Conservation (phyloP, 1,140 invertebrate genomes). For the Brachionus calyciflorus region DNA sequence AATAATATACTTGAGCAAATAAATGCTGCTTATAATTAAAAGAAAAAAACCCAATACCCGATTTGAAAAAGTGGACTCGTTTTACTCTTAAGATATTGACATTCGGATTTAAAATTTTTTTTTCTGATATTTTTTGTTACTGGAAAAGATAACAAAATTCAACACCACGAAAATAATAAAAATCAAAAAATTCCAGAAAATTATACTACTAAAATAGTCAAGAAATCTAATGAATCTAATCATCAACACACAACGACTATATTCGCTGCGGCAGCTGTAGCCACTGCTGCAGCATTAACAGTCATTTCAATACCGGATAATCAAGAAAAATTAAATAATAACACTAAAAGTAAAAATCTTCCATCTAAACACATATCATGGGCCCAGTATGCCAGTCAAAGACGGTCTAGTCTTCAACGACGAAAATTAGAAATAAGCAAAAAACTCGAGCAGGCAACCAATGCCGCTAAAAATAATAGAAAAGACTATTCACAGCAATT, state of each 20-base stretch:
- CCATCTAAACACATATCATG: conserved; percentile 37
- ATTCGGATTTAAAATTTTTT: too few species aligned
- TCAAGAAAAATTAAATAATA: not conserved
- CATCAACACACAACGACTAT: not conserved
- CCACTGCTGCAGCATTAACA: conserved; percentile 22
- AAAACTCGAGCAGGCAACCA: conserved; percentile 25
- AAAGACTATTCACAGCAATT: not conserved
- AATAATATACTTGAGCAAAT: too few species aligned
- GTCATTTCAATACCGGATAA: not conserved
- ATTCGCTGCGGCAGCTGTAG: conserved; percentile 44
- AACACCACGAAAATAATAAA: too few species aligned
- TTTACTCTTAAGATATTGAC: too few species aligned
- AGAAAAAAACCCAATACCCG: too few species aligned
- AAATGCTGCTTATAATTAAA: too few species aligned
- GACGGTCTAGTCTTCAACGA: conserved; percentile 38
- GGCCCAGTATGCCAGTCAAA: conserved; percentile 39
- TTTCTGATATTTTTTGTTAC: too few species aligned
- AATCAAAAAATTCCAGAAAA: not conserved
- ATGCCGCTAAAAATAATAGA: conserved; percentile 12
- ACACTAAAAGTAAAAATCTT: not conserved
- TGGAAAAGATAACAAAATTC: too few species aligned
- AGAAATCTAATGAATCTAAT: not conserved
- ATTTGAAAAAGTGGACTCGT: too few species aligned
- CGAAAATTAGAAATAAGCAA: conserved; percentile 39
- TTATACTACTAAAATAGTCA: not conserved